Base-by-base conservation (phyloP, 2,888 invertebrate species). In the Zygothrica quintamaculata region DNA sequence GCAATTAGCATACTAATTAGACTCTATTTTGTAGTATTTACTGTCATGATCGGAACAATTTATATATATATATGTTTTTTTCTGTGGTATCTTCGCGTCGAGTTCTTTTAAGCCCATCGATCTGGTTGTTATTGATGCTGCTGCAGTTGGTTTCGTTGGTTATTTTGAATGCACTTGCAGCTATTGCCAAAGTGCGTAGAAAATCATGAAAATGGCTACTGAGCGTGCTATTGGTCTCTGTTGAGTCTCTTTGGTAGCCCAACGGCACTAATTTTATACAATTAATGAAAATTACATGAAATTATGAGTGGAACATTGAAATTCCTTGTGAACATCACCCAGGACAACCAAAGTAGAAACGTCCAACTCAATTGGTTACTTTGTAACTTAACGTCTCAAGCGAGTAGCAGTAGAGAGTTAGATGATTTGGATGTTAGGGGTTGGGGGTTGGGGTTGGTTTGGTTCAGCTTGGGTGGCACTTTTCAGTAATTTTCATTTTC, bases 311-410 rank as follows among this genome's bases (percentile, higher is more conserved):
- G 74, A 80, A 76, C 76, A 74, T 84, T 86, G 76, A 84, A 86
- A 81, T 81, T 80, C 80, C 86, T 80, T 82, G 77, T 79, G 79
- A 79, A 88, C 84, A 87, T 88, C 77, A 25, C 87, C 72, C 70
- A 80, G 80, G 80, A 81, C 80, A 86, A 81, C 79, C 53, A 43
- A 67, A 47, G 40, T 43, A 9, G 34, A 70, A 37, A 55, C 71
- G 40, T 12, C 25, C 50, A 55, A 65, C 65, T 62, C 57, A 74
- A 62, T 64, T 69, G 64, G 47, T 48, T 62, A 65, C 73, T 64
- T 65, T 67, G 37, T 37, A 42, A 40, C 25, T 40, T 48, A 40
- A 57, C 39, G 33, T 46, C 26, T 9, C 39, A 22, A 9, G 15
- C 13, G 12, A 16, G 5, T 31, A 9, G 25, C 13, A 9, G n/a